These are phyloP conservation scores for Scaptodrosophila lebanonensis DNA, from an alignment of 1,140 invertebrate species.

Conservation along the genomic window DNA sequence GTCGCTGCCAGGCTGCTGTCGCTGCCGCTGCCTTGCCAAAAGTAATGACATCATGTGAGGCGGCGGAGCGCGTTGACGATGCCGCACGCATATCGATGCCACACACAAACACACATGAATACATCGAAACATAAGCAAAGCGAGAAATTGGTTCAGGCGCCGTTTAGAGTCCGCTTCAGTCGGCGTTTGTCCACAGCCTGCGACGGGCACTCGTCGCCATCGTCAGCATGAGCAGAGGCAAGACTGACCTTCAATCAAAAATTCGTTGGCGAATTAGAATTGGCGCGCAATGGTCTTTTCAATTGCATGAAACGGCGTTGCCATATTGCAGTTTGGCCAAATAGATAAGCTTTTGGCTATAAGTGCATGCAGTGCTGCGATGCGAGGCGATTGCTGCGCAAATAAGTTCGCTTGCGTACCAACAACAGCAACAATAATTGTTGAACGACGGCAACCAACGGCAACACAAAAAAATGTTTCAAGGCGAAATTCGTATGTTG, in stretches of 20 bases:
- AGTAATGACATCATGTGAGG: conserved; percentile 44
- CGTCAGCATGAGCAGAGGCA: no score
- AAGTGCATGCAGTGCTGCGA: conserved; percentile 5
- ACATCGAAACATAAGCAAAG: conserved; percentile 15
- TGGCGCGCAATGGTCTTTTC: conserved; percentile 56
- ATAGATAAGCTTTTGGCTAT: conserved; percentile 52
- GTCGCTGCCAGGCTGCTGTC: background rate
- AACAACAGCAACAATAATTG: conserved; percentile 3
- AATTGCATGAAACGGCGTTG: no score
- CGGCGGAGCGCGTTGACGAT: background rate
- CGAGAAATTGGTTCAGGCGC: conserved; percentile 54
- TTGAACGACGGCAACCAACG: conserved; percentile 27
- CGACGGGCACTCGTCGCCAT: no score
- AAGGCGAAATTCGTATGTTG: conserved; percentile 63
- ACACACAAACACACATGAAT: conserved; percentile 20
- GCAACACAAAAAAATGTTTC: conserved; percentile 61
- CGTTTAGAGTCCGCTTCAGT: conserved; percentile 51
- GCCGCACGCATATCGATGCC: conserved; percentile 25
- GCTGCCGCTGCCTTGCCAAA: conserved; percentile 11
- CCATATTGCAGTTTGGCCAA: conserved; percentile 50
- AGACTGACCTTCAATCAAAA: conserved; percentile 58
- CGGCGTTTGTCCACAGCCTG: conserved; percentile 65
- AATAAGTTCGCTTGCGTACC: conserved; percentile 23
- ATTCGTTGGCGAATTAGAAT: conserved; percentile 62
- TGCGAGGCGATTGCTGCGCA: conserved; percentile 6